Percentiles rank a stretch among this genome's conserved stretches.
Conservation (phyloP, 2,113 vertebrate genomes). For the Labeo catla region DNA sequence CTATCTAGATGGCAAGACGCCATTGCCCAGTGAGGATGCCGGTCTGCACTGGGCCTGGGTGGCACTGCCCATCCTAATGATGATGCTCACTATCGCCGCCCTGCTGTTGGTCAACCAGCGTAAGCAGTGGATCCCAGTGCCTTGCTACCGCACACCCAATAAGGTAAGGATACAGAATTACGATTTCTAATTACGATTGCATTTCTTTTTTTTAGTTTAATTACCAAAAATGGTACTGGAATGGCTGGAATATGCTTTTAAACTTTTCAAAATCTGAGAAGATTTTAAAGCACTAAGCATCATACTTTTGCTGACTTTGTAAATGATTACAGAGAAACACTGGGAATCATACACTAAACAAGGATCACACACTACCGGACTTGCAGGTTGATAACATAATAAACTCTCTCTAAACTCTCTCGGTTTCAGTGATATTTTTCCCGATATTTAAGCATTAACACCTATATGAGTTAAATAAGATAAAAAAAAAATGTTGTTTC, state of each 20-base stretch:
- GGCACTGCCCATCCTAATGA: conserved; percentile 79
- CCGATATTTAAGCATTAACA: too few relatives aligned
- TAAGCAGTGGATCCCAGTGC: conserved; percentile 87
- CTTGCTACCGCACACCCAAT: conserved; percentile 85
- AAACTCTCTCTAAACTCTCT: not conserved
- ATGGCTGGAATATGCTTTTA: not conserved
- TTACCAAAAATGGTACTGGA: not conserved
- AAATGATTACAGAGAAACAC: too few relatives aligned
- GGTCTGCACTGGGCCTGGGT: conserved; percentile 80
- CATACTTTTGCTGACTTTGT: too few relatives aligned
- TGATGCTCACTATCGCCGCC: conserved; percentile 78
- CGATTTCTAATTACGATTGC: not conserved
- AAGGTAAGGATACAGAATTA: conserved; percentile 74
- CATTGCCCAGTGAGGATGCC: conserved; percentile 66
- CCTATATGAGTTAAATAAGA: too few relatives aligned
- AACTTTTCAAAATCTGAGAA: not conserved
- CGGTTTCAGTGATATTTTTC: too few relatives aligned
- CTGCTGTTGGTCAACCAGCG: conserved; percentile 85
- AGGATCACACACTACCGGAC: not conserved
- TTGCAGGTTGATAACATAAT: not conserved
- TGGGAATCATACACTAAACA: not conserved
- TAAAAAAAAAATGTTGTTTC: too few relatives aligned
- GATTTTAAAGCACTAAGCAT: not conserved
- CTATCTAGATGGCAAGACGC: conserved; percentile 75
- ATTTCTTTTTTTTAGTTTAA: not conserved